Evolutionary conservation across 1,140 invertebrate species (phyloP).

Genomic region (Pomacea maculata): DNA sequence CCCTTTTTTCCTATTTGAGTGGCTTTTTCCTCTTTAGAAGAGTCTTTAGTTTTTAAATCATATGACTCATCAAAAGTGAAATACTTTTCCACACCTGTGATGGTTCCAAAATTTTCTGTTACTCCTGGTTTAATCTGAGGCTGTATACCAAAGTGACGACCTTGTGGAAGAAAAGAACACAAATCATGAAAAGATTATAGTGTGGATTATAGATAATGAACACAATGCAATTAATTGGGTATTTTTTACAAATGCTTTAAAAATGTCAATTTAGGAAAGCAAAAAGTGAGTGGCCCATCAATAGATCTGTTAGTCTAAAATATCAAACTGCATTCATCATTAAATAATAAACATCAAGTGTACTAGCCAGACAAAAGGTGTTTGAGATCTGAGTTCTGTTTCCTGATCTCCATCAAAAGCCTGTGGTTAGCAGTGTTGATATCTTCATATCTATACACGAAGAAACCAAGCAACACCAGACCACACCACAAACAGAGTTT

Average conservation of each 20-base stretch:
- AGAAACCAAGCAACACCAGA: conserved; percentile 44
- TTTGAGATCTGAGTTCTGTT: conserved; percentile 57
- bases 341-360: not conserved
- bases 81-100: no score
- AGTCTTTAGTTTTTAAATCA: no score
- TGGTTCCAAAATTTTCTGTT: no score
- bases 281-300: not conserved
- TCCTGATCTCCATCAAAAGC: conserved; percentile 59
- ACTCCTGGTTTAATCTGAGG: no score
- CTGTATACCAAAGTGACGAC: no score
- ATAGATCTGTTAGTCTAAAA: no score
- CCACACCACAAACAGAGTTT: conserved; percentile 44
- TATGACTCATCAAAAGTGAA: no score
- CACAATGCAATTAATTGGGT: not conserved
- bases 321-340: not conserved
- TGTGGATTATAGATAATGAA: not conserved
- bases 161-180: not conserved
- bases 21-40: no score
- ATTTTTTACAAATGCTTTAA: not conserved
- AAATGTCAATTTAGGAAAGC: not conserved
- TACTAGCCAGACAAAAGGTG: conserved; percentile 22
- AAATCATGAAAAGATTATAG: not conserved
- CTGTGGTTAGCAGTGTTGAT: conserved; percentile 60
- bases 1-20: no score
- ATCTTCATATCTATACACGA: conserved; percentile 58